phyloP scores from a whole-genome alignment of 2,113 vertebrate genomes.

The Gallinago undulata region DNA sequence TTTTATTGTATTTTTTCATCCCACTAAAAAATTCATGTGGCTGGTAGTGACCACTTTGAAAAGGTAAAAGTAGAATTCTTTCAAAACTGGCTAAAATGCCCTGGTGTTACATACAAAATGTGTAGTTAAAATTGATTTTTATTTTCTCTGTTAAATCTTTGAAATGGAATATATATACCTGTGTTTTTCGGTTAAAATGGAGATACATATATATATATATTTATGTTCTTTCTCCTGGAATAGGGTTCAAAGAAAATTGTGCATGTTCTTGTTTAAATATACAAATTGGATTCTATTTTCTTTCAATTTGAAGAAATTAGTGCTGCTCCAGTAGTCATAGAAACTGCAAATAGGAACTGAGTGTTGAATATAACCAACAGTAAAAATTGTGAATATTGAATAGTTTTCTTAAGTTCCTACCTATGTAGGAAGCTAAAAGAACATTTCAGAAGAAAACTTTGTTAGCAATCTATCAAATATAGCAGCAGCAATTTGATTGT shows the following conservation, averaged over 20 bases:
- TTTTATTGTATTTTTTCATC: background rate
- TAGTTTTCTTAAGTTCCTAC: background rate
- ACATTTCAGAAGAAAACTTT: background rate
- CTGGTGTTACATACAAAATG: background rate
- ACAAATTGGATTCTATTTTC: background rate
- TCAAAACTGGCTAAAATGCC: background rate
- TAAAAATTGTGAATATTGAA: background rate
- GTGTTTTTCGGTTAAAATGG: background rate
- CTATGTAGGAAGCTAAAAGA: background rate
- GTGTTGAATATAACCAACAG: background rate
- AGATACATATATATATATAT: background rate
- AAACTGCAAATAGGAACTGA: background rate
- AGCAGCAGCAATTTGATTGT: background rate
- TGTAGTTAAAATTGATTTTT: background rate
- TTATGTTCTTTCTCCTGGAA: background rate
- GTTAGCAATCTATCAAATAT: background rate
- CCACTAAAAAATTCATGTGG: background rate
- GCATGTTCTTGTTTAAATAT: background rate
- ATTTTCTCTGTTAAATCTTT: background rate
- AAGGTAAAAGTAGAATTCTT: background rate
- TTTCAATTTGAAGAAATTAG: conserved; percentile 10
- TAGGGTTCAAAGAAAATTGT: background rate
- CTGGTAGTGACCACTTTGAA: background rate
- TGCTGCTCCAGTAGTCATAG: conserved; percentile 13
- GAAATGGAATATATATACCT: background rate